Evolutionary conservation across 2,113 vertebrate genomes (phyloP).

Genomic region (Bucco capensis): DNA sequence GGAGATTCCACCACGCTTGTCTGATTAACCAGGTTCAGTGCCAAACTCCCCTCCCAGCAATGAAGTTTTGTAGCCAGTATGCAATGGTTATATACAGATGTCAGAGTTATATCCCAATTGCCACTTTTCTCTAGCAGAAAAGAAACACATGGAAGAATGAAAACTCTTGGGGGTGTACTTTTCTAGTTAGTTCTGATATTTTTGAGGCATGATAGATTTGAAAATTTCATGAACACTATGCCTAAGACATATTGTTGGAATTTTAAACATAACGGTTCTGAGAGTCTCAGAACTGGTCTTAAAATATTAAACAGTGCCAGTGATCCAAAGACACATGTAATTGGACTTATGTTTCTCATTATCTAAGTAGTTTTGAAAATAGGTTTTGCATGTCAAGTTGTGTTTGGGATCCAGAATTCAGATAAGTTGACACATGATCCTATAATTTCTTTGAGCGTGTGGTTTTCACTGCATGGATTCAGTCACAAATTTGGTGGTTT

Average conservation of each 20-base stretch:
- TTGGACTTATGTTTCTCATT: not conserved
- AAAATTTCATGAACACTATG: not conserved
- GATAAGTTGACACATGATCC: not conserved
- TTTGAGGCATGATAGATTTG: not conserved
- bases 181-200: not conserved
- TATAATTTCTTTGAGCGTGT: not conserved
- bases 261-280: not conserved
- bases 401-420: not conserved
- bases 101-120: not conserved
- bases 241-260: not conserved
- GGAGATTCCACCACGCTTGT: not conserved
- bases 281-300: not conserved
- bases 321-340: not conserved
- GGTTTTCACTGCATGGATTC: not conserved
- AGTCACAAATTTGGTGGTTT: not conserved
- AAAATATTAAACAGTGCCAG: not conserved
- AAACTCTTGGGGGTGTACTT: not conserved
- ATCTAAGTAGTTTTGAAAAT: not conserved
- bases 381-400: not conserved
- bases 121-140: not conserved
- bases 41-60: fast-evolving
- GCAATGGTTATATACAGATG: not conserved
- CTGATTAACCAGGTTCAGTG: not conserved
- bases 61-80: not conserved
- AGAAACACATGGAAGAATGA: not conserved